These are phyloP conservation scores for Perca schrenkii DNA, from an alignment of 2,113 vertebrate species.

Conservation along the genomic window DNA sequence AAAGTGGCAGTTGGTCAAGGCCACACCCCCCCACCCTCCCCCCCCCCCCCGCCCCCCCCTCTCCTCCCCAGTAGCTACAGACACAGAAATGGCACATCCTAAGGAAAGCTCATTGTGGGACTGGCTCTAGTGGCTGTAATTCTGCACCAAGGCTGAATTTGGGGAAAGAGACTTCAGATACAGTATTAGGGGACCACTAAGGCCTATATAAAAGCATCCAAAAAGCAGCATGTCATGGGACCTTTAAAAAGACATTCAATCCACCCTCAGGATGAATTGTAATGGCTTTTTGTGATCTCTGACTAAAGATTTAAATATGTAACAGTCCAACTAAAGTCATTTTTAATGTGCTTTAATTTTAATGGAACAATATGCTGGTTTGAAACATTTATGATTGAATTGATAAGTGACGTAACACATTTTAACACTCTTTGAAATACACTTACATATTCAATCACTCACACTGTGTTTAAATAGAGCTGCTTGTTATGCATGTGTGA, in stretches of 20 bases:
- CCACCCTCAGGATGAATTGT: neutral
- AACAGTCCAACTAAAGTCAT: neutral
- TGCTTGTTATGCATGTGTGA: constrained; percentile 12
- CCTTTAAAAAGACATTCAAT: neutral
- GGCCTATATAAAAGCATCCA: too few species aligned
- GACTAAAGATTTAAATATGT: neutral
- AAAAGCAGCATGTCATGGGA: too few species aligned
- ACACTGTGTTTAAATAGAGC: constrained; percentile 2
- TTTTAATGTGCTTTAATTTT: constrained; percentile 5
- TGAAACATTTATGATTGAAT: constrained; percentile 17
- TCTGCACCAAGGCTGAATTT: too few species aligned
- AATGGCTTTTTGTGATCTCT: neutral
- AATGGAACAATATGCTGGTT: neutral
- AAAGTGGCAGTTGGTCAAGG: too few species aligned
- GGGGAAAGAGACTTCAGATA: too few species aligned
- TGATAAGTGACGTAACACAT: constrained; percentile 27
- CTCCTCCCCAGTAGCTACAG: too few species aligned
- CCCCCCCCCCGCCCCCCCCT: too few species aligned
- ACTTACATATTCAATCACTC: constrained; percentile 30
- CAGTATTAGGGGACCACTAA: too few species aligned
- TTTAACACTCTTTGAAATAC: constrained; percentile 17
- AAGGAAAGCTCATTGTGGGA: too few species aligned
- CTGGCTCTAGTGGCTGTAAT: too few species aligned
- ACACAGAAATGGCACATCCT: too few species aligned
- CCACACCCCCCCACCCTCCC: too few species aligned